Evolutionary conservation across 2,113 vertebrate genomes (phyloP), one percentile per base, ranked within the genome.

Genomic region (Epinephelus lanceolatus): DNA sequence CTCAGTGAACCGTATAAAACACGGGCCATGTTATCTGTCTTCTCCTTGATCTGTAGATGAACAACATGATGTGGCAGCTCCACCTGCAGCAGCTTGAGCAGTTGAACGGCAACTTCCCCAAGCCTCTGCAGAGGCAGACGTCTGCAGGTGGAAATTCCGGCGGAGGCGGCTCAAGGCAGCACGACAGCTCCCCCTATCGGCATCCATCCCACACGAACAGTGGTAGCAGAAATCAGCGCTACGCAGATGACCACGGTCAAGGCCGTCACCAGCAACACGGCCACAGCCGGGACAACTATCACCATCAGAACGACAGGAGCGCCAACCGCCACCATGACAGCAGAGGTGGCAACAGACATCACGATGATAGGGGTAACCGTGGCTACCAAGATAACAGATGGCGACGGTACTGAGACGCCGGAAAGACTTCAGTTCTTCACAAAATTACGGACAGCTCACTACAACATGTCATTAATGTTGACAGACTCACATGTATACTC

Each of bases 341-440:
- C n/a, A 93, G 96, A 11, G 95, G 97, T 0, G 94, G 91, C 18
- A 89, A 90, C 65, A 84, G 87, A 78, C 94, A 96, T 2, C 91
- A 96, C 0, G 95, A 96, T 0, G 95, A 98, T 51, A 90, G 93
- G 0, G 91, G 93, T 3, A 65, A 91, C 88, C 96, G 96, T 81
- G 94, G 93, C 91, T 86, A 93, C 90, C 86, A 96, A 37, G 96
- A 96, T 25, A 88, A 91, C 49, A 95, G 91, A 56, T 96, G 97
- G 97, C 95, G 93, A 55, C 93, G 90, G 56, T 95, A 95, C 86
- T 95, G 77, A 94, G 72, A 15, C 30, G 5, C 1, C 3, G 37
- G 21, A 68, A 80, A 78, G 67, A 84, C 76, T 84, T 80, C 2
- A 56, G 17, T 69, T 78, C 76, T 76, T 86, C 27, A 76, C 37